Percentiles rank a stretch among this genome's conserved stretches.
Conservation (phyloP, 1,140 invertebrate species). For the Dysdera silvatica region DNA sequence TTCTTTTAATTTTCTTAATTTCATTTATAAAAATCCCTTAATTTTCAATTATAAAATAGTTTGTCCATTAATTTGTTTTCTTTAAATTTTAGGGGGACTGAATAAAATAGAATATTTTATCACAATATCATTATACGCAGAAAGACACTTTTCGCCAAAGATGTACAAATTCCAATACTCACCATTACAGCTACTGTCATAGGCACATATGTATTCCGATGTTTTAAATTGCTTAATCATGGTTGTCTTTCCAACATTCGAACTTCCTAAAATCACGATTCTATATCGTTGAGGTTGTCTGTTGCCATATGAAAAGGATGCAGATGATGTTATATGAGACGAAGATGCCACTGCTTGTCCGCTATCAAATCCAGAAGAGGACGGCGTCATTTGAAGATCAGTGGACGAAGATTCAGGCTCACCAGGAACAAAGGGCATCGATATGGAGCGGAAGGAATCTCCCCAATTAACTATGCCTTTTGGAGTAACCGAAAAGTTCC, state of each 20-base stretch:
- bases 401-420: background rate
- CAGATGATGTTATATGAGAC: constrained; percentile 7
- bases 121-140: too few relatives aligned
- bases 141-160: too few relatives aligned
- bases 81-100: too few relatives aligned
- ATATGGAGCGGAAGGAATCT: constrained; percentile 54
- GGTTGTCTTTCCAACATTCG: constrained; percentile 88
- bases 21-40: too few relatives aligned
- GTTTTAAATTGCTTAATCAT: constrained; percentile 87
- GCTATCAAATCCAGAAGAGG: constrained; percentile 5
- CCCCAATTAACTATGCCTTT: constrained; percentile 74
- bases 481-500: constrained; percentile 78
- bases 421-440: constrained; percentile 15
- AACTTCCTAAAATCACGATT: constrained; percentile 72
- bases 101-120: too few relatives aligned
- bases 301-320: constrained; percentile 8
- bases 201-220: constrained; percentile 87
- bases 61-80: too few relatives aligned
- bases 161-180: too few relatives aligned
- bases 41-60: too few relatives aligned
- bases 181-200: constrained; percentile 64
- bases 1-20: too few relatives aligned
- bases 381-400: background rate
- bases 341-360: too few relatives aligned
- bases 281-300: constrained; percentile 46